A percentile compares a stretch with the other conserved stretches of the same genome.
These are phyloP conservation scores for Drosophila arizonae DNA, from an alignment of 1,140 invertebrate species.

Conservation along the genomic window DNA sequence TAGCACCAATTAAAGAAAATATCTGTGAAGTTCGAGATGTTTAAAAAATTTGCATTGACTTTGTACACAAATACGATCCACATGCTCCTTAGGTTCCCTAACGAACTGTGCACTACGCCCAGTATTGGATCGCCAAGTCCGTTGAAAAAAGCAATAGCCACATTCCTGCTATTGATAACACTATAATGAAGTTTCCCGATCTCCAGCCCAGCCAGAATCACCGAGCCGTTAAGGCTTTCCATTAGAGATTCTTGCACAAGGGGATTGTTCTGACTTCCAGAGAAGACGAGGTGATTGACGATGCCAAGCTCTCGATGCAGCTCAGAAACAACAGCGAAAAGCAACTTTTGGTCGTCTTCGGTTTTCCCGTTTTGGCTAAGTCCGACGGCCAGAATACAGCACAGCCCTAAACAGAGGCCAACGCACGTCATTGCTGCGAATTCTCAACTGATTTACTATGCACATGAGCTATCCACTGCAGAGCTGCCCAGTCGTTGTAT, in stretches of 20 bases:
- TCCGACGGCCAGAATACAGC: not conserved
- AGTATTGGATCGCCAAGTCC: not conserved
- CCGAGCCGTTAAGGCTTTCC: not conserved
- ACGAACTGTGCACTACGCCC: not conserved
- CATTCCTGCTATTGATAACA: not conserved
- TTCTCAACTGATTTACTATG: not conserved
- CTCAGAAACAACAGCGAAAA: not conserved
- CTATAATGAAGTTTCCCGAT: not conserved
- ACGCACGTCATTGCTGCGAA: conserved; percentile 7
- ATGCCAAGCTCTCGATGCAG: not conserved
- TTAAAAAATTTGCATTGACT: not conserved
- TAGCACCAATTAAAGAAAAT: not conserved
- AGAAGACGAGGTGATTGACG: not conserved
- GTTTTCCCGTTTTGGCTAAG: not conserved
- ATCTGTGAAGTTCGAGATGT: not conserved
- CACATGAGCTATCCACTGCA: no score
- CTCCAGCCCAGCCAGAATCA: not conserved
- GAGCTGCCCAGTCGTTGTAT: not conserved
- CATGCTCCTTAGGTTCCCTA: not conserved
- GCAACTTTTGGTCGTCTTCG: not conserved
- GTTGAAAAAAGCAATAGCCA: not conserved
- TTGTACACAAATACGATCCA: not conserved
- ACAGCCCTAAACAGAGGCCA: not conserved
- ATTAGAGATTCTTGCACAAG: not conserved
- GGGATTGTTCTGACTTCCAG: not conserved